Evolutionary conservation across 2,113 vertebrate genomes (phyloP).

Genomic region (Clarias batrachus): DNA sequence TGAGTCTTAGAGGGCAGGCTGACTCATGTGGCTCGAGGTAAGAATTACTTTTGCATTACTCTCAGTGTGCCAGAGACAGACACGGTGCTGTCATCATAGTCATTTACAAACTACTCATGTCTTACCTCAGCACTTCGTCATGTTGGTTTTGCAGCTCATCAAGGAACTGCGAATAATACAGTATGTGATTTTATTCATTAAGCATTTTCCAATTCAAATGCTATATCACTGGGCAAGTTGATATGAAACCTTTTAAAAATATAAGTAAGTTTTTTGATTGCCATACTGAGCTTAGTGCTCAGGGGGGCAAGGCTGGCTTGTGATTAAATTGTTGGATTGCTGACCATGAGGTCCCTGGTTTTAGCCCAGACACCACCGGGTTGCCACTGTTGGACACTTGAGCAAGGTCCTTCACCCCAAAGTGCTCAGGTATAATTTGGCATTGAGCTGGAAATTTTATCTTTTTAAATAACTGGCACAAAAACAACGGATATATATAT

Average conservation of each 20-base stretch:
- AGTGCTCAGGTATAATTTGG: too few species aligned
- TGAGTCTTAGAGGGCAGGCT: slow-evolving; percentile 5
- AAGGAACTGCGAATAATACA: neutral
- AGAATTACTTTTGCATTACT: slow-evolving; percentile 1
- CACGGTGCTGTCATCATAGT: slow-evolving; percentile 12
- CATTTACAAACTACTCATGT: neutral
- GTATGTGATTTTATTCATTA: neutral
- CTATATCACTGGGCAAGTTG: neutral
- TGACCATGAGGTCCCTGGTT: too few species aligned
- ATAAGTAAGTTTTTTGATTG: neutral
- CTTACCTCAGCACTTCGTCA: neutral
- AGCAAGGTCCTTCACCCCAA: too few species aligned
- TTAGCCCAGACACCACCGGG: too few species aligned
- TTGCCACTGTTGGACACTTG: too few species aligned
- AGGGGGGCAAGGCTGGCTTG: too few species aligned
- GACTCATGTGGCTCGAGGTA: slow-evolving; percentile 31
- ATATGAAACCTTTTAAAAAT: neutral
- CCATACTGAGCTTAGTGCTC: neutral
- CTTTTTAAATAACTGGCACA: too few species aligned
- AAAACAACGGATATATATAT: too few species aligned
- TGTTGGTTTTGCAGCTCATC: neutral
- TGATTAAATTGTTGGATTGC: too few species aligned
- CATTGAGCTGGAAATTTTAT: too few species aligned
- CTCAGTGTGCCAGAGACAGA: neutral
- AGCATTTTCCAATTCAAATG: neutral